Percentiles rank a stretch among this genome's conserved stretches.
Evolutionary conservation across 2,797 vertebrate genomes (phyloP).

Genomic region (Typhlichthys subterraneus): DNA sequence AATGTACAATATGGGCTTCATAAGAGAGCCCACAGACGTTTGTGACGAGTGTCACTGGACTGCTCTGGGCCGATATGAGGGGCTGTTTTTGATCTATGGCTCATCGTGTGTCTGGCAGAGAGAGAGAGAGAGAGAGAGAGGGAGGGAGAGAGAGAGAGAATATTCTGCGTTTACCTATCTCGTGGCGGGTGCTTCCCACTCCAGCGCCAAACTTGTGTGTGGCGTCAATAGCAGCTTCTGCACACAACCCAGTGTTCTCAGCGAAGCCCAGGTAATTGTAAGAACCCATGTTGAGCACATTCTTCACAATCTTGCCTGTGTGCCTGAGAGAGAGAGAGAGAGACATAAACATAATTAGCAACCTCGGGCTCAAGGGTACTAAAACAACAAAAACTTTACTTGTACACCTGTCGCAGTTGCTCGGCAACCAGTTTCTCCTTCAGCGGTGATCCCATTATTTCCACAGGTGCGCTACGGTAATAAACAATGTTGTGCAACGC

Average conservation of each 20-base stretch:
- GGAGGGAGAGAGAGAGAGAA: neutral
- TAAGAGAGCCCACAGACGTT: too few relatives aligned
- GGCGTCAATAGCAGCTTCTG: slow-evolving; percentile 79
- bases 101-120: neutral
- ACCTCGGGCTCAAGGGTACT: neutral
- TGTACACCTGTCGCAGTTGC: slow-evolving; percentile 9
- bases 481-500: too few relatives aligned
- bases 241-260: slow-evolving; percentile 85
- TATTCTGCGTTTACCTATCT: slow-evolving; percentile 82
- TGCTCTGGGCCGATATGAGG: too few relatives aligned
- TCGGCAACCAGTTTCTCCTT: slow-evolving; percentile 7
- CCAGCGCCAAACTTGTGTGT: slow-evolving; percentile 87
- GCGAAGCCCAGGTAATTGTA: slow-evolving; percentile 98
- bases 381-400: slow-evolving; percentile 7
- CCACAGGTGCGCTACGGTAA: neutral
- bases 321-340: slow-evolving; percentile 72
- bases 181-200: slow-evolving; percentile 89
- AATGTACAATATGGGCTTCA: too few relatives aligned
- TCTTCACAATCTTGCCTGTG: slow-evolving; percentile 88
- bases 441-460: neutral
- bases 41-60: too few relatives aligned
- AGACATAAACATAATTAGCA: neutral
- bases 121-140: neutral
- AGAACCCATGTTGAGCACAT: slow-evolving; percentile 95
- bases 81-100: too few relatives aligned